Conservation (phyloP, 2,888 invertebrate genomes). For the Caenorhabditis sp. region DNA sequence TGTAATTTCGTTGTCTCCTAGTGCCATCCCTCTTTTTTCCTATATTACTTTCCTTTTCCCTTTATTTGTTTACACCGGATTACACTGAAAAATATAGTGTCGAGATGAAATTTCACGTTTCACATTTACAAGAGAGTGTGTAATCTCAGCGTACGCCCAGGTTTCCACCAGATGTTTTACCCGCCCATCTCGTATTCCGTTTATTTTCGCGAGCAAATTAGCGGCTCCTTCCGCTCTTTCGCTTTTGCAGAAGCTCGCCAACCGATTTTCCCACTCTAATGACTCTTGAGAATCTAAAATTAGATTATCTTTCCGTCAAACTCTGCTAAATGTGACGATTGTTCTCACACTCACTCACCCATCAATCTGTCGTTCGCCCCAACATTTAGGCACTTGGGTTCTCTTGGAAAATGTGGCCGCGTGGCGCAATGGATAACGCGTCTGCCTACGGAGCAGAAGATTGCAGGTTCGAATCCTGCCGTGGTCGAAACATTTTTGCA, state of each 20-base stretch:
- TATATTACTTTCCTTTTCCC: slow-evolving; percentile 11
- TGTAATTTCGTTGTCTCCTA: slow-evolving; percentile 28
- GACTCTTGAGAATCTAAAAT: slow-evolving; percentile 38
- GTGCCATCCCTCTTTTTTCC: slow-evolving; percentile 11
- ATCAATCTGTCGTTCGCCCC: background rate
- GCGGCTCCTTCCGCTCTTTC: slow-evolving; percentile 4
- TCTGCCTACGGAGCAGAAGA: slow-evolving; percentile 80
- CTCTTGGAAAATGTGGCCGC: slow-evolving; percentile 48
- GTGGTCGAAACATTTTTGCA: slow-evolving; percentile 58
- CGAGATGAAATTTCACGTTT: slow-evolving; percentile 46
- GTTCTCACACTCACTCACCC: background rate
- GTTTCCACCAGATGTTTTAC: slow-evolving; percentile 48
- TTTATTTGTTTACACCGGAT: slow-evolving; percentile 47
- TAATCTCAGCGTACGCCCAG: slow-evolving; percentile 18
- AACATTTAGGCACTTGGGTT: background rate
- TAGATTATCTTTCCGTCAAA: slow-evolving; percentile 26
- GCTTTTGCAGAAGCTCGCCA: background rate
- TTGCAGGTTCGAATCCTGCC: slow-evolving; percentile 79
- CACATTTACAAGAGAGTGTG: slow-evolving; percentile 31
- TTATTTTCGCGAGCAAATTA: slow-evolving; percentile 39
- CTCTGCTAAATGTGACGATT: slow-evolving; percentile 17
- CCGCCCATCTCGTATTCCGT: slow-evolving; percentile 35
- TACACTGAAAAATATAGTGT: slow-evolving; percentile 34
- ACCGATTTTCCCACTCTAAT: slow-evolving; percentile 52
- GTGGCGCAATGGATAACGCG: slow-evolving; percentile 77